Evolutionary conservation across 2,888 invertebrate genomes (phyloP), one percentile per base, ranked within the genome.

Genomic region (Acholoe squamosa): DNA sequence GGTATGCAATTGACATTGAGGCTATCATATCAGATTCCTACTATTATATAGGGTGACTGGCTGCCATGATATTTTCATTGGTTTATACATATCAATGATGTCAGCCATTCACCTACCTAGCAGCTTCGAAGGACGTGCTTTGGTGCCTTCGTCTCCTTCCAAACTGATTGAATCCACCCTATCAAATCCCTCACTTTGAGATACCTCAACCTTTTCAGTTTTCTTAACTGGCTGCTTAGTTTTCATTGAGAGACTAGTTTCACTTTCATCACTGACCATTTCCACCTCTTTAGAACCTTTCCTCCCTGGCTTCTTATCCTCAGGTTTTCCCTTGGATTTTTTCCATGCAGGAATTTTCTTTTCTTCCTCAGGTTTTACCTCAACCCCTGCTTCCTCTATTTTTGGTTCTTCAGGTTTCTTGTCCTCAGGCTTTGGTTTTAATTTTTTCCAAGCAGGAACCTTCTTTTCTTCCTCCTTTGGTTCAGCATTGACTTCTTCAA

Each of bases 71-170:
- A 80, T 80, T 16, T 7, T 43, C 22, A 80, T 34, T n/a, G 0
- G 19, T 1, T 33, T n/a, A 80, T 80, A 16, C 33, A 28, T 5
- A 1, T 80, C 34, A 80, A 80, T 80, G 43, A 54, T 54, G 54
- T 52, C 86, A 86, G 56, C 86, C 86, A 54, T 54, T 86, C 86
- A 86, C 86, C 86, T 86, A 86, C 86, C 86, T 86, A 52, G 0
- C 54, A 25, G 25, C 56, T 52, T 86, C 19, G 52, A 28, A 19
- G 52, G 28, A 54, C 25, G 52, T 86, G 19, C 28, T 14, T 86
- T n/a, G 25, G 86, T 86, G 86, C 52, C 28, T 25, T 28, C 86
- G n/a, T 56, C 86, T 54, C 54, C 28, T 25, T 54, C 54, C 54
- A 86, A 52, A 19, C 54, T 28, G 80, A 80, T n/a, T 14, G n/a